Percentiles rank a stretch among this genome's conserved stretches.
These are phyloP conservation scores for Heterotilapia buettikoferi DNA, from an alignment of 2,113 vertebrate species.

Conservation along the genomic window DNA sequence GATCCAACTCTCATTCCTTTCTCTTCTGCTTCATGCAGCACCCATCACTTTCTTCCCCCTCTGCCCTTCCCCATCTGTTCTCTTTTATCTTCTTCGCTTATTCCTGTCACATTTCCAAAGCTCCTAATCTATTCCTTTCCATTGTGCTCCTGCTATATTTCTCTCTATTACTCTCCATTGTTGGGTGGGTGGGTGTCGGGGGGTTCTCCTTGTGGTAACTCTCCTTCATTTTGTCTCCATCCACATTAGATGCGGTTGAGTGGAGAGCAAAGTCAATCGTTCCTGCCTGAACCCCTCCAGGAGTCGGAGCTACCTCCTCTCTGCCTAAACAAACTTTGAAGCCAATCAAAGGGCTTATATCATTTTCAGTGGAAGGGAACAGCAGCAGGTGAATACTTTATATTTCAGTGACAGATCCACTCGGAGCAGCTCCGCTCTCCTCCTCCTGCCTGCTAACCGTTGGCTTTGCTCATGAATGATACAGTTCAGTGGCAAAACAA, in stretches of 20 bases:
- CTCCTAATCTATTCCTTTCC: constrained; percentile 21
- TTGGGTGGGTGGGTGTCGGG: not conserved
- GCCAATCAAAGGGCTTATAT: constrained; percentile 57
- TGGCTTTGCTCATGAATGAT: constrained; percentile 54
- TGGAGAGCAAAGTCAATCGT: constrained; percentile 53
- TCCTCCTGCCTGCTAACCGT: constrained; percentile 20
- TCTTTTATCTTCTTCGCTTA: constrained; percentile 29
- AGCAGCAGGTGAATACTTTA: constrained; percentile 44
- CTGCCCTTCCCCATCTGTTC: constrained; percentile 58
- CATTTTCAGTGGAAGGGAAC: constrained; percentile 26
- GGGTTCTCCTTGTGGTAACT: constrained; percentile 1
- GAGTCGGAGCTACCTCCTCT: constrained; percentile 30
- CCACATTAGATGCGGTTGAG: constrained; percentile 48
- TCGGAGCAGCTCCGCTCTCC: not conserved
- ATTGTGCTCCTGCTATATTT: not conserved
- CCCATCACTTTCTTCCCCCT: constrained; percentile 20
- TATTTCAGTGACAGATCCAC: constrained; percentile 36
- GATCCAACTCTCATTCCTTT: constrained; percentile 35
- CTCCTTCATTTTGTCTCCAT: constrained; percentile 15
- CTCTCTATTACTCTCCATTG: constrained; percentile 25
- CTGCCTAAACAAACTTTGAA: constrained; percentile 60
- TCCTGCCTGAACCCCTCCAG: constrained; percentile 40
- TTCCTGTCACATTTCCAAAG: constrained; percentile 35
- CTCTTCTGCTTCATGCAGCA: not conserved
- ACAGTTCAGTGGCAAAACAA: constrained; percentile 66